phyloP scores from a whole-genome alignment of 2,888 invertebrate genomes.

The Morpho achilles region DNA sequence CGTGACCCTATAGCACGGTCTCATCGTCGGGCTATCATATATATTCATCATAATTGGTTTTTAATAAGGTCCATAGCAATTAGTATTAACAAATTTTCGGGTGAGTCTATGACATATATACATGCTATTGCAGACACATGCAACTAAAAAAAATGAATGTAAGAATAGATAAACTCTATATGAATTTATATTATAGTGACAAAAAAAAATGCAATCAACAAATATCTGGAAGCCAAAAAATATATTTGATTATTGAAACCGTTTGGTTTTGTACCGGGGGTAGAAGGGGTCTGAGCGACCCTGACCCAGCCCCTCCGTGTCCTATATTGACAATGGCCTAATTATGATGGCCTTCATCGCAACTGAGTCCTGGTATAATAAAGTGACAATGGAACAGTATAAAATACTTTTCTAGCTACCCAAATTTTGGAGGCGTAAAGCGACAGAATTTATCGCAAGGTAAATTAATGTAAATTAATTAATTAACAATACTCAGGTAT shows the following conservation, averaged over 20 bases:
- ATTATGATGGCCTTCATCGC: conserved; percentile 58
- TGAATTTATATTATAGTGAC: too few species aligned
- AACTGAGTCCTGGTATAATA: conserved; percentile 46
- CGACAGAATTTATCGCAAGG: not conserved
- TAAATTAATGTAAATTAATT: too few species aligned
- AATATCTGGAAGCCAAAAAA: not conserved
- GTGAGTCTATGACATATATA: not conserved
- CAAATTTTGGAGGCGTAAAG: conserved; percentile 3
- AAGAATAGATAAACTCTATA: too few species aligned
- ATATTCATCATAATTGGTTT: too few species aligned
- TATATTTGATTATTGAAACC: not conserved
- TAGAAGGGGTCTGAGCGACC: conserved; percentile 39
- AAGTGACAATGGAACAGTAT: conserved; percentile 19
- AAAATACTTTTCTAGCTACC: conserved; percentile 1
- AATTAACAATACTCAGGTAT: too few species aligned
- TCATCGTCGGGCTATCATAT: too few species aligned
- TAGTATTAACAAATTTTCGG: too few species aligned
- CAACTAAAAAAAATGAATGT: too few species aligned
- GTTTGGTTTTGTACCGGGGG: conserved; percentile 15
- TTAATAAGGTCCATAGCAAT: too few species aligned
- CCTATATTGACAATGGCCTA: conserved; percentile 63
- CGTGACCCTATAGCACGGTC: too few species aligned
- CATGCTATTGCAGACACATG: too few species aligned
- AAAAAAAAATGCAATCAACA: too few species aligned
- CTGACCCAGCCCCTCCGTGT: conserved; percentile 54